Conservation (phyloP, 2,113 vertebrate species). For the Arothron firmamentum region DNA sequence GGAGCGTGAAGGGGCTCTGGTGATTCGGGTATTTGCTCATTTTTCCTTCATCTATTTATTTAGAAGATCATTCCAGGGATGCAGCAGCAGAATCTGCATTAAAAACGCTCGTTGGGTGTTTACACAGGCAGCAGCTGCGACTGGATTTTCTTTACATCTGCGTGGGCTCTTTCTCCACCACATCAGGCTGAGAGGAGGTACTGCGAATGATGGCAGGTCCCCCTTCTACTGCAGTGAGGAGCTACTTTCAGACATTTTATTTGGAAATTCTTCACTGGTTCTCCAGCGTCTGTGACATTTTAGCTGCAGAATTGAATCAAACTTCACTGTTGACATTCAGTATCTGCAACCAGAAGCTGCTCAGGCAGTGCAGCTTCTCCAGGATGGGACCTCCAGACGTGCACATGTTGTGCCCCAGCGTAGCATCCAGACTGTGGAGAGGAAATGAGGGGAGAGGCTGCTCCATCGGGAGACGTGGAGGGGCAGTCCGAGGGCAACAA, state of each 20-base stretch:
- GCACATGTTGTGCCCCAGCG: too few species aligned
- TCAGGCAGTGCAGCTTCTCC: too few species aligned
- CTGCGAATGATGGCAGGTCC: slow-evolving; percentile 33
- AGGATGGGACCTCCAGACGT: slow-evolving; percentile 15
- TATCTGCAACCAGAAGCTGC: too few species aligned
- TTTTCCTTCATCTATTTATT: slow-evolving; percentile 10
- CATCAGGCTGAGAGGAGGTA: slow-evolving; percentile 53
- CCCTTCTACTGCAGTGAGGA: slow-evolving; percentile 41
- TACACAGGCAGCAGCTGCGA: slow-evolving; percentile 3
- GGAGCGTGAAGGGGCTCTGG: slow-evolving; percentile 2
- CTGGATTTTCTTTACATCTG: slow-evolving; percentile 47
- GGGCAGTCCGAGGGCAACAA: too few species aligned
- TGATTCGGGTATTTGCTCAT: slow-evolving; percentile 2
- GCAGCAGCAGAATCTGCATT: slow-evolving; percentile 4
- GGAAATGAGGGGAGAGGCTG: too few species aligned
- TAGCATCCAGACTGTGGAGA: too few species aligned
- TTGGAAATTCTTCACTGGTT: slow-evolving; percentile 37
- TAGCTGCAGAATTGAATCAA: too few species aligned
- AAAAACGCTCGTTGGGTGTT: slow-evolving; percentile 11
- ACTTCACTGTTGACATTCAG: too few species aligned
- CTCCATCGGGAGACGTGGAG: slow-evolving; percentile 25
- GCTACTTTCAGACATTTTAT: slow-evolving; percentile 55
- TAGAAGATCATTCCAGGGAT: slow-evolving; percentile 6
- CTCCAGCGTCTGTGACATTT: too few species aligned
- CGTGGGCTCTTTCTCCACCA: slow-evolving; percentile 49